Conservation (phyloP, 2,797 vertebrate species). For the Todus mexicanus region DNA sequence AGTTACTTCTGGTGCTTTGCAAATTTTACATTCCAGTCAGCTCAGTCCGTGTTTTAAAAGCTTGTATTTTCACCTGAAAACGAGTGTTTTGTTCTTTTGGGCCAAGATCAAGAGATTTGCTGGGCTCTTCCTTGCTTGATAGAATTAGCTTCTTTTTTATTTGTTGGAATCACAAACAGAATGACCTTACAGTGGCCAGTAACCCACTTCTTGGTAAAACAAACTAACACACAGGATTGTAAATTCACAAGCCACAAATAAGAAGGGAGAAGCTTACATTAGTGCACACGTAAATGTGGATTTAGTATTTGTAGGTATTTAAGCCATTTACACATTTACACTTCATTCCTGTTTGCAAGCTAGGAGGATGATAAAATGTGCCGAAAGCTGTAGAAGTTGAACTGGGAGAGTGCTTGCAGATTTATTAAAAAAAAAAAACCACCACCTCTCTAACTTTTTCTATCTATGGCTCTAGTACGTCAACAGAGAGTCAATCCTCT, state of each 20-base stretch:
- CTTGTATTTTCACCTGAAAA: background rate
- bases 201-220: background rate
- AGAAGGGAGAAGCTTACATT: background rate
- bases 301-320: background rate
- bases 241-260: background rate
- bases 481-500: background rate
- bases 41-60: background rate
- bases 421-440: background rate
- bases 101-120: background rate
- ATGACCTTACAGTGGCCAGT: background rate
- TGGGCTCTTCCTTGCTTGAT: background rate
- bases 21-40: background rate
- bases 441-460: slow-evolving; percentile 1
- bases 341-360: background rate
- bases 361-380: background rate
- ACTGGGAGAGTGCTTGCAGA: background rate
- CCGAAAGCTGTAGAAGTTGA: background rate
- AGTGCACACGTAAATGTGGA: background rate
- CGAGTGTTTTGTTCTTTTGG: background rate
- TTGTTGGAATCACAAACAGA: background rate
- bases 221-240: background rate
- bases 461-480: background rate
- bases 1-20: background rate
- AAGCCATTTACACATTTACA: background rate
- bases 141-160: background rate